Percentiles rank a stretch among this genome's conserved stretches.
These are phyloP conservation scores for Daphoenositta chrysoptera DNA, from an alignment of 2,113 vertebrate species.

Conservation along the genomic window DNA sequence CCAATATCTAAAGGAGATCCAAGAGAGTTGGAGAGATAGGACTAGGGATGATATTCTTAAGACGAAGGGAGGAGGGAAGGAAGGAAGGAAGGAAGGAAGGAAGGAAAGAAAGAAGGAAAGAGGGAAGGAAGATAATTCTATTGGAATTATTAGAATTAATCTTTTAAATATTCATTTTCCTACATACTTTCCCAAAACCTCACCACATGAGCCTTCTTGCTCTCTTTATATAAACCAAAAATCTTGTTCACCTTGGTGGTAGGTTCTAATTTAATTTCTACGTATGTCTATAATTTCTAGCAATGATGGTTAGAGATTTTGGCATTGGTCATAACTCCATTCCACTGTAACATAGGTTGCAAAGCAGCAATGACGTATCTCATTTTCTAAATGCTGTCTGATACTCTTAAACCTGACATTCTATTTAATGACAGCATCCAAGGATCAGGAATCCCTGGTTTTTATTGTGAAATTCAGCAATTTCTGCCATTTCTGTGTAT, in stretches of 20 bases:
- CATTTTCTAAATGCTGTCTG: background rate
- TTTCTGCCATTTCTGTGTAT: background rate
- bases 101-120: background rate
- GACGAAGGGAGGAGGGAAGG: too few species aligned
- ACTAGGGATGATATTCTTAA: background rate
- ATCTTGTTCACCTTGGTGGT: fast-evolving
- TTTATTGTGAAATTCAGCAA: background rate
- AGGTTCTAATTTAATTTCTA: background rate
- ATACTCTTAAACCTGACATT: background rate
- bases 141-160: background rate
- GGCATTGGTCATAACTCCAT: background rate
- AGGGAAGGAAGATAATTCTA: background rate
- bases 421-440: background rate
- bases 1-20: background rate
- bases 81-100: background rate
- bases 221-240: background rate
- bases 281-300: background rate
- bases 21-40: background rate
- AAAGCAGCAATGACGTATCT: background rate
- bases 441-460: background rate
- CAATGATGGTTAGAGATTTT: background rate
- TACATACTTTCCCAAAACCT: background rate
- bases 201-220: background rate
- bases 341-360: background rate
- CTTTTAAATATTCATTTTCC: background rate